phyloP scores from a whole-genome alignment of 2,113 vertebrate genomes.

The Tragelaphus buxtoni region DNA sequence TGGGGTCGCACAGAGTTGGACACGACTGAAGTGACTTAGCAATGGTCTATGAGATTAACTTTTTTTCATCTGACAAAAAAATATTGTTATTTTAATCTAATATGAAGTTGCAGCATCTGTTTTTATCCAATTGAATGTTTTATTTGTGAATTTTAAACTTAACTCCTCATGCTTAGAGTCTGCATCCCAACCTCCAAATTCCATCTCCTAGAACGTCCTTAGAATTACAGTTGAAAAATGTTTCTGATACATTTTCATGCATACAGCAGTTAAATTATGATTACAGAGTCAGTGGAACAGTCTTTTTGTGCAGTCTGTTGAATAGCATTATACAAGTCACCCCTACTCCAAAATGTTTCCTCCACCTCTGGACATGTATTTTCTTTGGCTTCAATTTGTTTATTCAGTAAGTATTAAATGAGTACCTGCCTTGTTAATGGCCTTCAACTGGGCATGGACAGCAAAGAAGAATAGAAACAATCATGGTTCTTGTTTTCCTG shows the following conservation, averaged over 20 bases:
- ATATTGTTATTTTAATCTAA: background rate
- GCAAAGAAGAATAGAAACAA: background rate
- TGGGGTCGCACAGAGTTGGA: no score
- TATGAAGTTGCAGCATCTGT: background rate
- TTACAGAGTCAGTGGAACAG: background rate
- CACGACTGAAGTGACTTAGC: no score
- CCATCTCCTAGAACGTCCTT: background rate
- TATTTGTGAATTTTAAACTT: constrained; percentile 10
- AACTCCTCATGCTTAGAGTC: background rate
- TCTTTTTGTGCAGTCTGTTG: background rate
- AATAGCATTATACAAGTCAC: background rate
- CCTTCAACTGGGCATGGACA: background rate
- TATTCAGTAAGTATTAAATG: background rate
- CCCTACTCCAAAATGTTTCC: background rate
- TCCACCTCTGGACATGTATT: background rate
- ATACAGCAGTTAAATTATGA: background rate
- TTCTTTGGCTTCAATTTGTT: background rate
- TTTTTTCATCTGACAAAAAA: background rate
- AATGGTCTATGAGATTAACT: background rate
- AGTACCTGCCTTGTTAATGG: background rate
- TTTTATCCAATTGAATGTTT: constrained; percentile 25
- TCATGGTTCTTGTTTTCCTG: background rate
- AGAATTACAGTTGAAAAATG: background rate
- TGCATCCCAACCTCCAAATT: background rate
- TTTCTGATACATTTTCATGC: background rate